These are phyloP conservation scores for Rhogogaster chlorosoma DNA, from an alignment of 2,888 invertebrate genomes.

Conservation along the genomic window DNA sequence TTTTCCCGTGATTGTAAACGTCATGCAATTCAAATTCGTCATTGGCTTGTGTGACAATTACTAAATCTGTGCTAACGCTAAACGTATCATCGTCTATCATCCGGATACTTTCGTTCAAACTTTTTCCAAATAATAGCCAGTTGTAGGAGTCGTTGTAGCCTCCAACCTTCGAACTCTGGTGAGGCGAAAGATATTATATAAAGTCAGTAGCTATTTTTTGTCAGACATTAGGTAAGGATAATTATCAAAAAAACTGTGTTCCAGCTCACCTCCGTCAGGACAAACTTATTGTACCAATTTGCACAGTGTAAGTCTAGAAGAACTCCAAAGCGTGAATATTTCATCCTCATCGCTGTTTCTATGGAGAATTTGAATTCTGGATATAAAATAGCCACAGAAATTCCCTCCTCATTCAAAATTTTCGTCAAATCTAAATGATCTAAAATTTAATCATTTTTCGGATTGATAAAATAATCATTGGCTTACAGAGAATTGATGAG, in stretches of 20 bases:
- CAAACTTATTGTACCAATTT: slow-evolving; percentile 53
- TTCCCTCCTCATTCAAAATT: slow-evolving; percentile 61
- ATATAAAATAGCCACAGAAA: slow-evolving; percentile 61
- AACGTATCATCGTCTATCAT: slow-evolving; percentile 65
- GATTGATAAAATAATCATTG: background rate
- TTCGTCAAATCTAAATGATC: slow-evolving; percentile 63
- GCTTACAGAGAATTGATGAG: background rate
- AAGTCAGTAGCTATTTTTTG: slow-evolving; percentile 49
- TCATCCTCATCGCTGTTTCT: slow-evolving; percentile 58
- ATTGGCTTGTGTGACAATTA: slow-evolving; percentile 58
- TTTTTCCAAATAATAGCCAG: slow-evolving; percentile 67
- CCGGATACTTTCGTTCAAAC: slow-evolving; percentile 57
- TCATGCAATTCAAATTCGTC: slow-evolving; percentile 64
- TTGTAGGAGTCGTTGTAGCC: slow-evolving; percentile 66
- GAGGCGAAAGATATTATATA: slow-evolving; percentile 46
- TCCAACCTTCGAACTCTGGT: slow-evolving; percentile 61
- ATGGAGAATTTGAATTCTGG: slow-evolving; percentile 58
- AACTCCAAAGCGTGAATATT: slow-evolving; percentile 62
- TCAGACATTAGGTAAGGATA: slow-evolving; percentile 40
- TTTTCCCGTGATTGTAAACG: slow-evolving; percentile 67
- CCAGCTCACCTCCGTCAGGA: slow-evolving; percentile 23
- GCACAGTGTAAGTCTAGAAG: slow-evolving; percentile 66
- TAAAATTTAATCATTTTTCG: slow-evolving; percentile 39
- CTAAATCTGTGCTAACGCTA: slow-evolving; percentile 66
- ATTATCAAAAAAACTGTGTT: slow-evolving; percentile 6